These are phyloP conservation scores for Chlamydotis undulata DNA, from an alignment of 2,113 vertebrate genomes.

Conservation along the genomic window DNA sequence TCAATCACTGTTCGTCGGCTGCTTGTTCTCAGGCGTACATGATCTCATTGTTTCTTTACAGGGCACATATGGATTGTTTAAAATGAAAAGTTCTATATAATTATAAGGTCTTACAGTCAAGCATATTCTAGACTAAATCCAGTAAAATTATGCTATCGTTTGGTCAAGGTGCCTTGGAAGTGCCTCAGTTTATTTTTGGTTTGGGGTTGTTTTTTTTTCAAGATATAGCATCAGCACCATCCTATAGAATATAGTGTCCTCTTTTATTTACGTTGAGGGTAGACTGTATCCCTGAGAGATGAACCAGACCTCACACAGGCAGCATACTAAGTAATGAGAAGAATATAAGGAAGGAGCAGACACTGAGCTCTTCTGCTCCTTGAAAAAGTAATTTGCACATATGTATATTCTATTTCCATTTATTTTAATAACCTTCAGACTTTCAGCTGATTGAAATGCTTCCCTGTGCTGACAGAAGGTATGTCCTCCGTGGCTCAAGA, in stretches of 20 bases:
- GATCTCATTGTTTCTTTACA: background rate
- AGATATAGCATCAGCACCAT: background rate
- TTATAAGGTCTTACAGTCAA: background rate
- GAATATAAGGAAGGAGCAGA: background rate
- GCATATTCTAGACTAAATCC: background rate
- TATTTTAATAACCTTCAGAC: background rate
- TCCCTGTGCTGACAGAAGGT: background rate
- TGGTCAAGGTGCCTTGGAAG: background rate
- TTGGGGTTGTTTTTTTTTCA: background rate
- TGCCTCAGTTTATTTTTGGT: background rate
- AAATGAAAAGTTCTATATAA: background rate
- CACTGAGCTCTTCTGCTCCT: background rate
- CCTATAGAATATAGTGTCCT: background rate
- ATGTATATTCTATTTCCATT: background rate
- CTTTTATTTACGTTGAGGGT: background rate
- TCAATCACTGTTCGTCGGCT: background rate
- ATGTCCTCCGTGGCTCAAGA: background rate
- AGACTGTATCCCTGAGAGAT: background rate
- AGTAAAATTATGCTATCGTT: background rate
- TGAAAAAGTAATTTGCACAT: background rate
- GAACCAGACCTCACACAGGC: background rate
- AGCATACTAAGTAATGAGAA: background rate
- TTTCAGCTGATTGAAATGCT: background rate
- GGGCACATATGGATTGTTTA: background rate
- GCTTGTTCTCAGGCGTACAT: background rate